Conservation (phyloP, 2,113 vertebrate genomes). For the Chitala chitala region DNA sequence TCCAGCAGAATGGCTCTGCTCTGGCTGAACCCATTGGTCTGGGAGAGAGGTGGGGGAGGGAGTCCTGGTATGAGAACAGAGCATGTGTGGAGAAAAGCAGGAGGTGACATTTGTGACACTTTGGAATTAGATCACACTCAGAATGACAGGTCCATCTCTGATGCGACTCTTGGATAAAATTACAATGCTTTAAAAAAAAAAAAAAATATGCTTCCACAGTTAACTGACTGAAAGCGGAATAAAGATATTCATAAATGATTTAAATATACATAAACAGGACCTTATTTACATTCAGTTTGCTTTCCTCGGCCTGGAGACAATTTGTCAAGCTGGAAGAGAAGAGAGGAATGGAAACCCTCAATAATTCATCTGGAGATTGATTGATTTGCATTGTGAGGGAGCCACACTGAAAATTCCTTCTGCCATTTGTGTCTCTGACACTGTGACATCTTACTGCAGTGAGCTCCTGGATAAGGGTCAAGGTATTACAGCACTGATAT, state of each 20-base stretch:
- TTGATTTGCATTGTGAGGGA: conserved; percentile 46
- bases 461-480: conserved; percentile 50
- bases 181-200: conserved; percentile 8
- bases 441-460: conserved; percentile 40
- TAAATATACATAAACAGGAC: conserved; percentile 5
- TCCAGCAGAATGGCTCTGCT: neutral
- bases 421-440: conserved; percentile 33
- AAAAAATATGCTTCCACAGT: neutral
- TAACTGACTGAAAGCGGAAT: neutral
- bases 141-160: neutral
- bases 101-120: neutral
- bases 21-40: neutral
- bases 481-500: conserved; percentile 35
- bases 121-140: neutral
- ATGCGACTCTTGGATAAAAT: neutral
- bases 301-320: neutral
- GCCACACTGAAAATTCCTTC: conserved; percentile 27
- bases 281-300: conserved; percentile 11
- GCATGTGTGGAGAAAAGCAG: neutral
- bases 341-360: conserved; percentile 34
- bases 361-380: conserved; percentile 52
- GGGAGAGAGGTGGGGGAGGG: no score
- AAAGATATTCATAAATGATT: conserved; percentile 8
- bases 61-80: neutral
- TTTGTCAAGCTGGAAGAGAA: conserved; percentile 12